These are phyloP conservation scores for Mesoligia furuncula DNA, from an alignment of 2,888 invertebrate genomes.

Conservation along the genomic window DNA sequence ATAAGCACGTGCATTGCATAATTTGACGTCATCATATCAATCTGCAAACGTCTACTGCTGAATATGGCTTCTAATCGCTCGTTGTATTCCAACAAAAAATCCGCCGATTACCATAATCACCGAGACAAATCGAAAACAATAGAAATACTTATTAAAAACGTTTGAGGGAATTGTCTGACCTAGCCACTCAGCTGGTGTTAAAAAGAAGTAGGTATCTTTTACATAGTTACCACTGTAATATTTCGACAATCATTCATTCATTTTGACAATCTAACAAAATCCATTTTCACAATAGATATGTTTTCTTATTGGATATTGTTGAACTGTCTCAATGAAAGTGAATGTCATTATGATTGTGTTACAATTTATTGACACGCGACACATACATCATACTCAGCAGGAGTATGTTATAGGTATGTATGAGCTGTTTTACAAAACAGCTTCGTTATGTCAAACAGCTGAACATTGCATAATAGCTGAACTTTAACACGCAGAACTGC, in stretches of 20 bases:
- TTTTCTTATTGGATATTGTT: not conserved
- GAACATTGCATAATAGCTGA: not conserved
- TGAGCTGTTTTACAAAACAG: no score
- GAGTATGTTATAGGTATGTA: no score
- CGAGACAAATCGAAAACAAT: constrained; percentile 16
- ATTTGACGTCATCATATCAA: constrained; percentile 27
- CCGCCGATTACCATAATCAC: constrained; percentile 13
- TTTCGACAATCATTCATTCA: no score
- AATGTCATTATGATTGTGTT: not conserved
- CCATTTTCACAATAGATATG: not conserved
- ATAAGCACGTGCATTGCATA: constrained; percentile 7
- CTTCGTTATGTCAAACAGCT: not conserved
- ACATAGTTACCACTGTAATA: not conserved
- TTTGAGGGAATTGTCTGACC: not conserved
- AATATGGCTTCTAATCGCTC: not conserved
- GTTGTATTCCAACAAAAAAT: constrained; percentile 2
- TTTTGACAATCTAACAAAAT: no score
- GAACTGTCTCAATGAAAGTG: not conserved
- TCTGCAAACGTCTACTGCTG: not conserved
- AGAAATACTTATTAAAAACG: not conserved
- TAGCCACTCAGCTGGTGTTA: not conserved
- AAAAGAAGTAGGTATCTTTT: no score
- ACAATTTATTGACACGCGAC: no score
- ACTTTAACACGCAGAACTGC: no score
- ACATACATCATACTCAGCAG: no score